phyloP scores from a whole-genome alignment of 2,888 invertebrate genomes.

The Agrotis exclamationis region DNA sequence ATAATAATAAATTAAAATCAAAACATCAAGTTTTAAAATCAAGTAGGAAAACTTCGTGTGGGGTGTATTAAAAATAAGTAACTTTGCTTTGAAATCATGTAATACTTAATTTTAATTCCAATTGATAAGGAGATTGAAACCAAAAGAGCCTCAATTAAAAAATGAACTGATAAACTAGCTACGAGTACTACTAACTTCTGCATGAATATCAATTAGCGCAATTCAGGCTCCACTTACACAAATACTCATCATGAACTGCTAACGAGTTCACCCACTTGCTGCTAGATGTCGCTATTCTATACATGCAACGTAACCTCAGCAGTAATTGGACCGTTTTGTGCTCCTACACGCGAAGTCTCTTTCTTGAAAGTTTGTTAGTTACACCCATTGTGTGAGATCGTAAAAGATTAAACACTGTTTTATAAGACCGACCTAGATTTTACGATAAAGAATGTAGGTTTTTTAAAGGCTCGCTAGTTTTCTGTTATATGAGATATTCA shows the following conservation, averaged over 20 bases:
- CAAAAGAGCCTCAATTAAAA: neutral
- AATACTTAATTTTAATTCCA: too few species aligned
- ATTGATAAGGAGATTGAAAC: too few species aligned
- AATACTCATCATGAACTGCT: conserved; percentile 19
- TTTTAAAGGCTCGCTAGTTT: conserved; percentile 3
- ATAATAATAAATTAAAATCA: too few species aligned
- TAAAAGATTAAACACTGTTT: conserved; percentile 58
- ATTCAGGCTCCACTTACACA: conserved; percentile 23
- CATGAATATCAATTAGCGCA: conserved; percentile 34
- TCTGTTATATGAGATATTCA: neutral
- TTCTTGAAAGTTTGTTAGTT: conserved; percentile 54
- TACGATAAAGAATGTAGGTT: conserved; percentile 28
- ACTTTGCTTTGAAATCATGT: too few species aligned
- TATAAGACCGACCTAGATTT: conserved; percentile 56
- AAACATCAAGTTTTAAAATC: too few species aligned
- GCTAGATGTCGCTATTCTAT: conserved; percentile 52
- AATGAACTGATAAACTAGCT: neutral
- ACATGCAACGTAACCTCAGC: conserved; percentile 44
- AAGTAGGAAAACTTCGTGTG: too few species aligned
- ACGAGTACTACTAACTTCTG: conserved; percentile 21
- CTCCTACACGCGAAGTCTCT: conserved; percentile 35
- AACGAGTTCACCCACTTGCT: conserved; percentile 34
- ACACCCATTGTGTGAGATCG: conserved; percentile 50
- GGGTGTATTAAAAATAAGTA: too few species aligned
- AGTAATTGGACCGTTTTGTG: conserved; percentile 59